Base-by-base conservation (phyloP, 1,140 invertebrate species). In the Acromyrmex heyeri region DNA sequence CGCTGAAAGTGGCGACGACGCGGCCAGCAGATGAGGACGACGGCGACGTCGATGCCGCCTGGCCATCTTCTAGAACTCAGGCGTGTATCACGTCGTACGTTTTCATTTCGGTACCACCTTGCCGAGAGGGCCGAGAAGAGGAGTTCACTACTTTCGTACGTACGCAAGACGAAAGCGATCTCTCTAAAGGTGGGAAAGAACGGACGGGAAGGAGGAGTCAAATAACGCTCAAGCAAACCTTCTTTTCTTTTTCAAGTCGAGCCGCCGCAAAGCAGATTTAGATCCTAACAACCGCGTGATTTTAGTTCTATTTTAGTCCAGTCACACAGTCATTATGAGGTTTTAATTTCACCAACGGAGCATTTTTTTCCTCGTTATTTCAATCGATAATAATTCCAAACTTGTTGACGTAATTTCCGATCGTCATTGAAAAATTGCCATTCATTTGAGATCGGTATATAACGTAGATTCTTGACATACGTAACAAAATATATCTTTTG, bases 191-290 rank as follows among this genome's bases (percentile, higher is more conserved):
- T 89, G 72, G 78, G 83, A 86, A 82, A 90, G 86, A 87, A 85
- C 76, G 76, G 65, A 76, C 62, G 90, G 14, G 6, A 92, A 90
- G 92, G 93, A 93, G 90, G 92, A 92, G 91, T 93, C 91, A 91
- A 92, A 93, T 92, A 92, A 91, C 88, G 78, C 81, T 88, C 78
- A 86, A 91, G 88, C 91, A 90, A 92, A 92, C 90, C 90, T 90
- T 92, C 87, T 87, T 87, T 85, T 87, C 85, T 92, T 87, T 91
- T 88, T 57, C 73, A 27, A n/a, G 12, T 48, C 50, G 24, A 75
- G 75, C 83, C 87, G 83, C 77, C 76, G 76, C 24, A n/a, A 79
- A 89, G 59, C 30, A 59, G n/a, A 21, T 81, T 70, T 70, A 55
- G 53, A 70, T 27, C 27, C 50, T 30, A 55, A 16, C 78, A 81